Evolutionary conservation across 2,113 vertebrate genomes (phyloP).

Genomic region (Cervus canadensis): DNA sequence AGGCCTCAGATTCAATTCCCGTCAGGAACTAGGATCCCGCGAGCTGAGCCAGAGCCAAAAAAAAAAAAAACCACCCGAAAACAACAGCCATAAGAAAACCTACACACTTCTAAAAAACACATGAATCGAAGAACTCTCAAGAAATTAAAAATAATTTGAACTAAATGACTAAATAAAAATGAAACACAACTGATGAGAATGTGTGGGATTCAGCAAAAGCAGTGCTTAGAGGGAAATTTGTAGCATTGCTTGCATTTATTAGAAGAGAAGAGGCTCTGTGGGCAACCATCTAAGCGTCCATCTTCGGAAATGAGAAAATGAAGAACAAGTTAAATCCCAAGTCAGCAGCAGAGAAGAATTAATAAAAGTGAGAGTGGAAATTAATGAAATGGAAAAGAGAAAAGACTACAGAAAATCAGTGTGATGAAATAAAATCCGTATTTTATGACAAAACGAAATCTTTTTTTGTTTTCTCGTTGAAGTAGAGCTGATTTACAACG

Average conservation of each 20-base stretch:
- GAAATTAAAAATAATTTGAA: not conserved
- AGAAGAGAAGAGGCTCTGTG: not conserved
- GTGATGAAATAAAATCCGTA: not conserved
- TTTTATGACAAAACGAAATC: not conserved
- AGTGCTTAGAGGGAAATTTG: not conserved
- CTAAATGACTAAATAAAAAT: not conserved
- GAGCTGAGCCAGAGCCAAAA: not conserved
- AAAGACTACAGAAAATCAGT: not conserved
- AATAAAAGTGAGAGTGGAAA: not conserved
- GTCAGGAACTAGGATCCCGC: not conserved
- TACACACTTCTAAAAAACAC: not conserved
- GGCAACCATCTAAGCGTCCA: not conserved
- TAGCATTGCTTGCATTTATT: not conserved
- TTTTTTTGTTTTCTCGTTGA: not conserved
- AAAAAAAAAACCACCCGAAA: not conserved
- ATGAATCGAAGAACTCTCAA: not conserved
- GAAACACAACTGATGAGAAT: not conserved
- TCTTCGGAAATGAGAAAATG: not conserved
- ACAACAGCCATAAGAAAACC: not conserved
- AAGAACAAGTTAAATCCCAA: not conserved
- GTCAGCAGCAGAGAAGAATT: not conserved
- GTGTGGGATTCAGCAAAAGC: not conserved
- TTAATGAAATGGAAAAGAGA: not conserved
- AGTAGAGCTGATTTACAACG: not conserved
- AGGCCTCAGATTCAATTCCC: not conserved